These are phyloP conservation scores for Microcebus tavaratra DNA, from an alignment of 2,113 vertebrate genomes.

Conservation along the genomic window DNA sequence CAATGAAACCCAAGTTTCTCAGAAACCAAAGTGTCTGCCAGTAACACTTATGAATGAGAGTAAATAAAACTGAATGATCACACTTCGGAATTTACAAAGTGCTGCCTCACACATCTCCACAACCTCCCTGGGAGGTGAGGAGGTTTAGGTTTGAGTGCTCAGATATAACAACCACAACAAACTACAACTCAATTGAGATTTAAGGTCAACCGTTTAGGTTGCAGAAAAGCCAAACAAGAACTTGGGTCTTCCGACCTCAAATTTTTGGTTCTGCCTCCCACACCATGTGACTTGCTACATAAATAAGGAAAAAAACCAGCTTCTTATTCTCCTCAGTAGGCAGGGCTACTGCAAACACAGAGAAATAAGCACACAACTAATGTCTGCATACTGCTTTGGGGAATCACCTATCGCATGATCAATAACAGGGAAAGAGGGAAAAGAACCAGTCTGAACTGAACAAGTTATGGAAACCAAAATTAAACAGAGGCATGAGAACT, in stretches of 20 bases:
- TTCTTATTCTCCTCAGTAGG: neutral
- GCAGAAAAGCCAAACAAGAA: conserved; percentile 1
- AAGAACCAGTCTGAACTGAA: conserved; percentile 1
- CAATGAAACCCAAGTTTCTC: conserved; percentile 19
- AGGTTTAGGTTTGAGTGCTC: neutral
- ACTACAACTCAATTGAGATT: neutral
- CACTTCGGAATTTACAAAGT: neutral
- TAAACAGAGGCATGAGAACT: neutral
- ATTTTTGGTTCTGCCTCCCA: neutral
- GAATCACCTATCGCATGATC: neutral
- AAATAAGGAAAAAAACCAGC: neutral
- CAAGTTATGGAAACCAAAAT: neutral
- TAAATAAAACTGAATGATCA: conserved; percentile 43
- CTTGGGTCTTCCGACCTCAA: neutral
- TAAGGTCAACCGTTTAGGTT: neutral
- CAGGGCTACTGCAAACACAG: neutral
- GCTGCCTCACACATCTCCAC: neutral
- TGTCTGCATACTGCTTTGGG: neutral
- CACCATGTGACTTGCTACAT: neutral
- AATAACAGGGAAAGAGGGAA: neutral
- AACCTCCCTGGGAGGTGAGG: neutral
- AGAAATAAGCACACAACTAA: neutral
- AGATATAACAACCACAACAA: neutral
- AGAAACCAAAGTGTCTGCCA: neutral
- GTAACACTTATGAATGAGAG: neutral